Conservation (phyloP, 2,888 invertebrate genomes). For the Aleiodes leptofemur region DNA sequence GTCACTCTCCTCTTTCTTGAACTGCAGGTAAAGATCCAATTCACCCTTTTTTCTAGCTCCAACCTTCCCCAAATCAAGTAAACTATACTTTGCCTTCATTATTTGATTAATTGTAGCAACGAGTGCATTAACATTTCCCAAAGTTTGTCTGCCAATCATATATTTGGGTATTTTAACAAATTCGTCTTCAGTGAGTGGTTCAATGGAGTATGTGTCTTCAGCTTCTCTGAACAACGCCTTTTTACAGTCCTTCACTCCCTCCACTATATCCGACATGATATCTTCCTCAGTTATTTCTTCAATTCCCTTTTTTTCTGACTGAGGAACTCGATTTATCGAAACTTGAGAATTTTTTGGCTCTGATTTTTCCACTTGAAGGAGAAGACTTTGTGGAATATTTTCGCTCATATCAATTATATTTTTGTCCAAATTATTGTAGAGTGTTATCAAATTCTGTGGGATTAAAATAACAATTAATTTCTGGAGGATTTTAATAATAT, state of each 20-base stretch:
- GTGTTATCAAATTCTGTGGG: constrained; percentile 49
- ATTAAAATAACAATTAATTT: too few species aligned
- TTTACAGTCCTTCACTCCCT: constrained; percentile 61
- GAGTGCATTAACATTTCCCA: constrained; percentile 62
- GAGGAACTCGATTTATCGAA: background rate
- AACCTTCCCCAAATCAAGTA: constrained; percentile 64
- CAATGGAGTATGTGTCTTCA: constrained; percentile 57
- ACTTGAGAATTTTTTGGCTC: background rate
- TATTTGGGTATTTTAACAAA: constrained; percentile 68
- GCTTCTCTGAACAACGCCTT: constrained; percentile 64
- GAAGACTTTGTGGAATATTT: constrained; percentile 60
- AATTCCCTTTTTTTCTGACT: background rate
- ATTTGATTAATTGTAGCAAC: constrained; percentile 63
- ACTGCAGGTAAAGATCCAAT: constrained; percentile 64
- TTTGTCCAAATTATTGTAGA: constrained; percentile 52
- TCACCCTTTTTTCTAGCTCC: constrained; percentile 68
- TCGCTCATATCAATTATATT: constrained; percentile 60
- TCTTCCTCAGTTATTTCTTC: background rate
- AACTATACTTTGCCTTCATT: constrained; percentile 66
- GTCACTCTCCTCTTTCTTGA: constrained; percentile 63
- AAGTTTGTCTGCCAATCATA: constrained; percentile 66
- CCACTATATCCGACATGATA: background rate
- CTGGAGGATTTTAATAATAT: too few species aligned
- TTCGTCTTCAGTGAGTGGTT: constrained; percentile 58
- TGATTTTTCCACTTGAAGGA: constrained; percentile 39